A percentile compares a stretch with the other conserved stretches of the same genome.
These are phyloP conservation scores for Gobius niger DNA, from an alignment of 2,113 vertebrate genomes.

Conservation along the genomic window DNA sequence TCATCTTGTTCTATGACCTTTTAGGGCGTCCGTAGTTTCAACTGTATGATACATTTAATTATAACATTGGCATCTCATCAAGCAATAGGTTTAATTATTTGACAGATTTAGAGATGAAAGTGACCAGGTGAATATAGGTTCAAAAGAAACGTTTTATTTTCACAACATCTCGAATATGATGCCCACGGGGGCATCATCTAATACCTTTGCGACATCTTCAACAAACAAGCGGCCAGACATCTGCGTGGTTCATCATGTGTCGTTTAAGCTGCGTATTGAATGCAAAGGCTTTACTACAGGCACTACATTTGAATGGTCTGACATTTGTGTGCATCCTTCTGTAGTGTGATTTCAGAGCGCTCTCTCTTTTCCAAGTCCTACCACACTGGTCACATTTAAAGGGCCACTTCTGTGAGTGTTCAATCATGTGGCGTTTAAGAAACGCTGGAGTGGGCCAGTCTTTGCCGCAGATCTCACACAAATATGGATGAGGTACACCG, in stretches of 20 bases:
- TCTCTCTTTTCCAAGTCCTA: slow-evolving; percentile 11
- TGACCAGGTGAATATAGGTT: too few species aligned
- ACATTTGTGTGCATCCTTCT: slow-evolving; percentile 20
- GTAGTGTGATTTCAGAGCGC: slow-evolving; percentile 17
- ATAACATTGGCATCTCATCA: too few species aligned
- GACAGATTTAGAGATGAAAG: too few species aligned
- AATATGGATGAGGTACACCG: slow-evolving; percentile 16
- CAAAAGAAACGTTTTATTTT: neutral
- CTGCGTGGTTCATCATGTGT: slow-evolving; percentile 35
- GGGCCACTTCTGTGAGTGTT: slow-evolving; percentile 34
- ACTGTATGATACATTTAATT: too few species aligned
- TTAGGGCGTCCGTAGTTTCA: too few species aligned
- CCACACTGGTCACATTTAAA: slow-evolving; percentile 35
- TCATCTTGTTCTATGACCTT: too few species aligned
- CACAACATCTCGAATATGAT: neutral
- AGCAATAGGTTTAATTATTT: too few species aligned
- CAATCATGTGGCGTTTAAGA: slow-evolving; percentile 33
- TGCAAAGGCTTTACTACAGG: slow-evolving; percentile 35
- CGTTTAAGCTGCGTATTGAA: slow-evolving; percentile 24
- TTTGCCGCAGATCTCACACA: slow-evolving; percentile 34
- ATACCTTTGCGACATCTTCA: slow-evolving; percentile 26
- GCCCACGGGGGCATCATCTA: too few species aligned
- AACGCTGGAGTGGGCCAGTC: slow-evolving; percentile 21
- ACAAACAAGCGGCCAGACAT: slow-evolving; percentile 21
- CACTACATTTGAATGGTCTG: slow-evolving; percentile 20